Evolutionary conservation across 2,113 vertebrate genomes (phyloP), one percentile per base, ranked within the genome.

Genomic region (Xenopus borealis): DNA sequence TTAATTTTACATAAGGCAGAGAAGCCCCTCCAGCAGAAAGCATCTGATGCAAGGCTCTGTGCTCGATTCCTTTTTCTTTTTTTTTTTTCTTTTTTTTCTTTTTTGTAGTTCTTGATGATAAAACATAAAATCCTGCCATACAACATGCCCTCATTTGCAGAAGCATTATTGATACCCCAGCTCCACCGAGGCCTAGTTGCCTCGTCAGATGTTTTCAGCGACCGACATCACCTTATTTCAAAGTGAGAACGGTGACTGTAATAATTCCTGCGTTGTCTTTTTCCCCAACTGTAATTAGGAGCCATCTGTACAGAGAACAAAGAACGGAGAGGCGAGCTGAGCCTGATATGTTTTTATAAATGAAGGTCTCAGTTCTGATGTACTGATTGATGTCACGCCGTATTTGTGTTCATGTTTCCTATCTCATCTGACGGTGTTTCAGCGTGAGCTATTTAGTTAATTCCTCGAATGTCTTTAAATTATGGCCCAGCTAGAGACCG

Each of bases 401-500:
- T 55, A 69, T 69, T 62, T 11, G 23, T 52, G 57, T 40, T 45
- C 11, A 53, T 19, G 47, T 33, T 50, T 58, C 18, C 45, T 47
- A 19, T 62, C 46, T 23, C 23, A 63, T 50, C 66, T 76, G 44
- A 53, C 87, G 81, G 80, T 80, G 78, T 79, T 82, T 82, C 17
- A 62, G 85, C 82, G 80, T 78, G 72, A 80, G 85, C 85, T 86
- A 82, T 69, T 79, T 82, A 63, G 83, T 81, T 91, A 88, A 90
- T 91, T 89, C 82, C 79, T 82, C 55, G 76, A 47, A 33, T 80
- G 77, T 89, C 85, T 83, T 83, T 90, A 88, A 92, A 84, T 87
- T 88, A 89, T 88, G 91, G 92, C 91, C 91, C 90, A 80, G 87
- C 71, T 87, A 92, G 91, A 91, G 92, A 82, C 80, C 92, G 94